phyloP scores from a whole-genome alignment of 2,113 vertebrate species.

The Grallaria varia region DNA sequence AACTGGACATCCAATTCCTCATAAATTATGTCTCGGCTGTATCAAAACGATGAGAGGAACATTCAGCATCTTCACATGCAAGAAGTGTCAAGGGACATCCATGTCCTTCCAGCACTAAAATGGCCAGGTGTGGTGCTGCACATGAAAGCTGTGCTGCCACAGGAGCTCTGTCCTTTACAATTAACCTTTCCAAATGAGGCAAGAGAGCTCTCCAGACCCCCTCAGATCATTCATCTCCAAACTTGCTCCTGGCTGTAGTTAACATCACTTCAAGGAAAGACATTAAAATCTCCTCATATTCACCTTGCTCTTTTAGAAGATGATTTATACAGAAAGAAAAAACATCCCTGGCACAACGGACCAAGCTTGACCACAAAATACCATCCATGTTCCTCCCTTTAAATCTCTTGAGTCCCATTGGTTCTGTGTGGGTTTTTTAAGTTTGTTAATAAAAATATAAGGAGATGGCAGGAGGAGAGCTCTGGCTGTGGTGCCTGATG shows the following conservation, averaged over 20 bases:
- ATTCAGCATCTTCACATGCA: not conserved
- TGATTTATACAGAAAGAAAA: not conserved
- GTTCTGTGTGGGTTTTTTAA: not conserved
- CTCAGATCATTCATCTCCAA: not conserved
- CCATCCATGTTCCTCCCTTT: not conserved
- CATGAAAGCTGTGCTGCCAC: not conserved
- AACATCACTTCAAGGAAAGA: not conserved
- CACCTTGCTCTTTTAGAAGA: not conserved
- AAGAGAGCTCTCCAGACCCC: not conserved
- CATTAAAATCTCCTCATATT: not conserved
- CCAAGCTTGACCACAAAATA: not conserved
- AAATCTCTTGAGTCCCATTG: not conserved
- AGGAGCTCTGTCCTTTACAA: not conserved
- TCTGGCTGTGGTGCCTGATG: fast-evolving
- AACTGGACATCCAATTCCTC: not conserved
- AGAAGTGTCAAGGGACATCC: not conserved
- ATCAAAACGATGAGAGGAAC: not conserved
- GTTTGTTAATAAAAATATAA: not conserved
- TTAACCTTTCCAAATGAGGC: not conserved
- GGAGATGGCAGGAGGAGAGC: not conserved
- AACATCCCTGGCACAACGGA: not conserved
- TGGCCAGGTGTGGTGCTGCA: not conserved
- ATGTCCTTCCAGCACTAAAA: not conserved
- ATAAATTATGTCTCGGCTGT: not conserved
- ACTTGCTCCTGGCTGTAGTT: not conserved